phyloP scores from a whole-genome alignment of 1,140 invertebrate genomes.

The Triops cancriformis region DNA sequence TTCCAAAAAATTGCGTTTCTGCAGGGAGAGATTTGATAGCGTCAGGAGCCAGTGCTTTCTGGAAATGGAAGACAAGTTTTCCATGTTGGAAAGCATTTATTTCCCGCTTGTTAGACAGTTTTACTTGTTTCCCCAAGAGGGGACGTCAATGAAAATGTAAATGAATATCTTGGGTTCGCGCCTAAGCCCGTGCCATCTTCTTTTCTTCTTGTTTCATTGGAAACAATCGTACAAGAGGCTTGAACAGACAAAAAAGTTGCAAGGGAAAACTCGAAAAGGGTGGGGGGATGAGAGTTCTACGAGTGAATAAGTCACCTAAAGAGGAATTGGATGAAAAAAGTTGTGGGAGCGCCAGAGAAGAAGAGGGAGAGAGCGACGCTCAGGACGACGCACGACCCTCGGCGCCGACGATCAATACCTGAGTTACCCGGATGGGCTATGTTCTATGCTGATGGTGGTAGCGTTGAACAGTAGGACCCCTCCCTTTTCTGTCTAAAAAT shows the following conservation, averaged over 20 bases:
- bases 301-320: background rate
- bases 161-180: background rate
- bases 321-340: conserved; percentile 5
- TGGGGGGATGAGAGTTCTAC: background rate
- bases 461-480: too few relatives aligned
- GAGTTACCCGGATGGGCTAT: background rate
- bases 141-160: too few relatives aligned
- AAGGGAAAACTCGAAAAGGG: background rate
- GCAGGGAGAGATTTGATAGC: background rate
- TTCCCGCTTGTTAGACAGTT: too few relatives aligned
- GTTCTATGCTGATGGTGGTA: background rate
- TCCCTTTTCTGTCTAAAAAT: too few relatives aligned
- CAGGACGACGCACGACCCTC: background rate
- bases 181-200: background rate
- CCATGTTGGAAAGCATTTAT: background rate
- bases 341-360: background rate
- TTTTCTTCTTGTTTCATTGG: background rate
- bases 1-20: too few relatives aligned
- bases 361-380: background rate
- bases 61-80: background rate
- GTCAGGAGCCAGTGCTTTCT: background rate
- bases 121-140: background rate
- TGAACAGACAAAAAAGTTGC: background rate
- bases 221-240: background rate
- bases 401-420: conserved; percentile 4